Conservation (phyloP, 2,888 invertebrate genomes). For the Xanthia icteritia region DNA sequence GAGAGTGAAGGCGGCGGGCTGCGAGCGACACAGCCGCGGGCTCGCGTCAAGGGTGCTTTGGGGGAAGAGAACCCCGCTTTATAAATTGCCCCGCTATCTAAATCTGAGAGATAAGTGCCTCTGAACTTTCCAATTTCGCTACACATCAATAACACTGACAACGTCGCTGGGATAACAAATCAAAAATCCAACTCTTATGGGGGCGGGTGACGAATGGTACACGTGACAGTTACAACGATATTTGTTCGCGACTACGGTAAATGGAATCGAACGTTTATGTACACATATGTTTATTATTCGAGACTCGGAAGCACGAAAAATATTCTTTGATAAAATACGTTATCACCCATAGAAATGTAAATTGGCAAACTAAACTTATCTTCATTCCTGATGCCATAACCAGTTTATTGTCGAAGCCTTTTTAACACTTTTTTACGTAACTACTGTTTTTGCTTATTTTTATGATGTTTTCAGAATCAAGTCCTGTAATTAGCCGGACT, state of each 20-base stretch:
- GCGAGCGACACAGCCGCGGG: slow-evolving; percentile 70
- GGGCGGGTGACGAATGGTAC: slow-evolving; percentile 74
- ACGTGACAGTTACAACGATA: slow-evolving; percentile 64
- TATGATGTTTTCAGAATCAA: neutral
- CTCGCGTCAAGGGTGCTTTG: slow-evolving; percentile 82
- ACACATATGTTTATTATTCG: slow-evolving; percentile 43
- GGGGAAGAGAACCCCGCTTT: slow-evolving; percentile 86
- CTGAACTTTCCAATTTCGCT: slow-evolving; percentile 90
- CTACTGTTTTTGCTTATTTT: neutral
- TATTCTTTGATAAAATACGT: slow-evolving; percentile 27
- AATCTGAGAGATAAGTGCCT: slow-evolving; percentile 89
- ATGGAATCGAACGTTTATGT: slow-evolving; percentile 55
- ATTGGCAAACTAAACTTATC: slow-evolving; percentile 20
- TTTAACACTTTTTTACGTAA: neutral
- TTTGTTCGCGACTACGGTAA: slow-evolving; percentile 55
- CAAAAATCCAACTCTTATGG: slow-evolving; percentile 84
- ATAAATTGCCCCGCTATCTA: slow-evolving; percentile 90
- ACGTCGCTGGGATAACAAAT: slow-evolving; percentile 85
- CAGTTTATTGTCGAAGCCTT: neutral
- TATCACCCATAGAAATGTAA: slow-evolving; percentile 15
- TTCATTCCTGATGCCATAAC: neutral
- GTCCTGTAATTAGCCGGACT: neutral
- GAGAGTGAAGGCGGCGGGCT: slow-evolving; percentile 68
- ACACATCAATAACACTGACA: slow-evolving; percentile 90
- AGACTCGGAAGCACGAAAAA: slow-evolving; percentile 6